phyloP scores from a whole-genome alignment of 1,140 invertebrate species.

The Ostrea edulis region DNA sequence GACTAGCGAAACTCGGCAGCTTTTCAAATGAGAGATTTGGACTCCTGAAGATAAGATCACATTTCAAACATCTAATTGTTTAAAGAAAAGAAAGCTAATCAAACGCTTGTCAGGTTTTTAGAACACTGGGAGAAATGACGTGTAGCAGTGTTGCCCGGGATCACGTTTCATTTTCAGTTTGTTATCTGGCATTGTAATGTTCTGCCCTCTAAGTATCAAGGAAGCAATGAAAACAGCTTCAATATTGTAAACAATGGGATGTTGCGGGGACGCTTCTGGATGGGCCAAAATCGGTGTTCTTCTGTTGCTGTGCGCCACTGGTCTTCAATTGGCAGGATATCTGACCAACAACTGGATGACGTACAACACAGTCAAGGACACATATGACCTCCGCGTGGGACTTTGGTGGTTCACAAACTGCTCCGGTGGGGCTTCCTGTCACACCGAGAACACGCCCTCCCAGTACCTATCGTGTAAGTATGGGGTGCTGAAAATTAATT shows the following conservation, averaged over 20 bases:
- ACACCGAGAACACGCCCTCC: constrained; percentile 19
- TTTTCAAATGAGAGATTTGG: not conserved
- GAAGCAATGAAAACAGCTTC: not conserved
- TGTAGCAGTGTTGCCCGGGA: not conserved
- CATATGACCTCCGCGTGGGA: constrained; percentile 42
- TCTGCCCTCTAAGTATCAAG: not conserved
- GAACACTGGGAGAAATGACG: not conserved
- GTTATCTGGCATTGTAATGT: not conserved
- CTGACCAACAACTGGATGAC: constrained; percentile 51
- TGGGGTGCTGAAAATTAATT: too few species aligned
- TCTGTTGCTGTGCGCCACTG: constrained; percentile 20
- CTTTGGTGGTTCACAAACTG: constrained; percentile 49
- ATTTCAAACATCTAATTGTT: not conserved
- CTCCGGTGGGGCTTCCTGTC: constrained; percentile 12
- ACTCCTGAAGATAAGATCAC: not conserved
- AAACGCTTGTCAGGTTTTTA: constrained; percentile 31
- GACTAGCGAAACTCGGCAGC: not conserved
- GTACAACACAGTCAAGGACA: constrained; percentile 45
- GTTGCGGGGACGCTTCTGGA: constrained; percentile 42
- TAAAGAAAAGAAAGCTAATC: constrained; percentile 6
- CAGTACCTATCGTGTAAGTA: constrained; percentile 43
- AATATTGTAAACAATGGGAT: not conserved
- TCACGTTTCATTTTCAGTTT: not conserved
- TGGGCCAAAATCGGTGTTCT: constrained; percentile 46
- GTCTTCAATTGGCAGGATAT: constrained; percentile 29